A percentile compares a stretch with the other conserved stretches of the same genome.
Conservation (phyloP, 2,113 vertebrate genomes). For the Tretioscincus oriximinensis region DNA sequence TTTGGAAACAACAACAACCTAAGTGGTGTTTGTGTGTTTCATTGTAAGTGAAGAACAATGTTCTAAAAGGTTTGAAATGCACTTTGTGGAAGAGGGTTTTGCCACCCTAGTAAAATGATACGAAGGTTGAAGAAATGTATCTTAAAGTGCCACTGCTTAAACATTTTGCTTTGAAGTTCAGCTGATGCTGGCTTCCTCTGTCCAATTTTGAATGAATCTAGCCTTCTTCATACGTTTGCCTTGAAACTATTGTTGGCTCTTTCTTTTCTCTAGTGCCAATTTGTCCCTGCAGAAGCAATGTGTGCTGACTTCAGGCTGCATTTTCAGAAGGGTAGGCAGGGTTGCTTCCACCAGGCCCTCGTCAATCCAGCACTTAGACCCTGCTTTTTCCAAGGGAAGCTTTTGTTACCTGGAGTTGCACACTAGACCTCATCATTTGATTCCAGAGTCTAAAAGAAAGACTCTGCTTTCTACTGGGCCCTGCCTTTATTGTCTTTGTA, state of each 20-base stretch:
- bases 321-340: neutral
- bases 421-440: neutral
- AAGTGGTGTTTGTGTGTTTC: neutral
- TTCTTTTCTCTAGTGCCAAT: constrained; percentile 9
- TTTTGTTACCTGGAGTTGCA: neutral
- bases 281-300: neutral
- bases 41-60: constrained; percentile 37
- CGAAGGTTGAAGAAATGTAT: neutral
- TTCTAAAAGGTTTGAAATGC: neutral
- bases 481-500: neutral
- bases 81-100: neutral
- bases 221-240: neutral
- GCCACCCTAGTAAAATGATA: fast-evolving
- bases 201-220: neutral
- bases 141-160: neutral
- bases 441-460: neutral
- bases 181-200: neutral
- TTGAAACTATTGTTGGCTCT: neutral
- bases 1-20: neutral
- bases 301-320: neutral
- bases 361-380: neutral
- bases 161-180: neutral
- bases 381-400: neutral
- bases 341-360: neutral
- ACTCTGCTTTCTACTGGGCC: neutral